phyloP scores from a whole-genome alignment of 2,797 vertebrate species.

The Sylvilagus floridanus region DNA sequence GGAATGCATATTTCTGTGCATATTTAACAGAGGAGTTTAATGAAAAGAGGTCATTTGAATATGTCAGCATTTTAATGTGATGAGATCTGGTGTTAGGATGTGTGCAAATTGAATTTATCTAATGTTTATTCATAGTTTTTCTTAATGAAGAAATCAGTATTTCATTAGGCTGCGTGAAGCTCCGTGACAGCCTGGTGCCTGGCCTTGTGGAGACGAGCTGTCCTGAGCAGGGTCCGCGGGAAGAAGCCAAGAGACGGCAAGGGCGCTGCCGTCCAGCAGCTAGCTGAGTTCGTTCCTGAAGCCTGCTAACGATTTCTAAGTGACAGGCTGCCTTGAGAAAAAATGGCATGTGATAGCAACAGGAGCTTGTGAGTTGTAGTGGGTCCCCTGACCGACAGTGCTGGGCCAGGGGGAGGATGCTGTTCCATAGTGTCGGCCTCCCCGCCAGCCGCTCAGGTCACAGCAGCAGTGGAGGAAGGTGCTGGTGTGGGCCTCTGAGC shows the following conservation, averaged over 20 bases:
- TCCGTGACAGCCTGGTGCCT: neutral
- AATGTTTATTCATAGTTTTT: constrained; percentile 65
- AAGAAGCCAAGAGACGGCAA: neutral
- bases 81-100: constrained; percentile 59
- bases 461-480: neutral
- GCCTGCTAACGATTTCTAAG: neutral
- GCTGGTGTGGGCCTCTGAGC: too few species aligned
- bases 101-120: constrained; percentile 51
- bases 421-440: neutral
- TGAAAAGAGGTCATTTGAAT: constrained; percentile 72
- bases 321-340: neutral
- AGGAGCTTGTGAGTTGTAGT: neutral
- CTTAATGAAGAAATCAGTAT: constrained; percentile 59
- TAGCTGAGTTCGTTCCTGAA: neutral
- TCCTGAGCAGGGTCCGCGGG: fast-evolving
- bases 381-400: neutral
- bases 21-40: constrained; percentile 61
- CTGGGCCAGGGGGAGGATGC: neutral
- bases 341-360: neutral
- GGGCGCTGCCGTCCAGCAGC: neutral
- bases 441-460: too few species aligned
- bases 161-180: neutral
- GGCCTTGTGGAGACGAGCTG: neutral
- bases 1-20: neutral
- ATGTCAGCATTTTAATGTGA: constrained; percentile 66